Evolutionary conservation across 2,888 invertebrate species (phyloP).

Genomic region (Campopleginae sp.): DNA sequence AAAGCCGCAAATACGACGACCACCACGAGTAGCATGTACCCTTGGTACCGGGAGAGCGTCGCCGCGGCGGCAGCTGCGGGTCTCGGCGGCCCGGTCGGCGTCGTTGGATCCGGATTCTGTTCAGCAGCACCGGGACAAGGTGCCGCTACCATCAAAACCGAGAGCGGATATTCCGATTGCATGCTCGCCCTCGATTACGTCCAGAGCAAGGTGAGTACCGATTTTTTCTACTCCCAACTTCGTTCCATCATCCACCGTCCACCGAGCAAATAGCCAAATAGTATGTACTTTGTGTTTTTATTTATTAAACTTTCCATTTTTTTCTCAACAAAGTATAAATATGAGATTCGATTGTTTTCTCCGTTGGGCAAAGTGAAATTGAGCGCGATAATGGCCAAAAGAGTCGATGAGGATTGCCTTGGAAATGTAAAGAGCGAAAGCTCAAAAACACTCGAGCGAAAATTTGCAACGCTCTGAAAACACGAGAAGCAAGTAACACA

Average conservation of each 20-base stretch:
- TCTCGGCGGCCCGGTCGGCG: conserved; percentile 83
- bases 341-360: background rate
- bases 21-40: conserved; percentile 85
- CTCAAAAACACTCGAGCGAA: conserved; percentile 32
- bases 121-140: conserved; percentile 84
- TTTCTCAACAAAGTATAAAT: background rate
- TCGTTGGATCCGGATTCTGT: conserved; percentile 85
- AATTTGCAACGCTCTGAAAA: conserved; percentile 61
- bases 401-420: background rate
- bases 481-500: conserved; percentile 7
- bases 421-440: conserved; percentile 44
- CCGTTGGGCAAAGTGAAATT: background rate
- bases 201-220: conserved; percentile 87
- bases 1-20: conserved; percentile 53
- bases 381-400: background rate
- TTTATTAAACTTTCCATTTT: background rate
- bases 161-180: conserved; percentile 89
- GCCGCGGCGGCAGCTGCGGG: conserved; percentile 85
- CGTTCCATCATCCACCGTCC: background rate
- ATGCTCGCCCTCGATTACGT: conserved; percentile 89
- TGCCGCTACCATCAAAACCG: conserved; percentile 87
- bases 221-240: conserved; percentile 2
- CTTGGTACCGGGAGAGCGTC: conserved; percentile 87
- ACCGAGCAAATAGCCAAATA: background rate
- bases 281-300: background rate